Evolutionary conservation across 2,113 vertebrate genomes (phyloP).

Genomic region (Otolemur garnettii): DNA sequence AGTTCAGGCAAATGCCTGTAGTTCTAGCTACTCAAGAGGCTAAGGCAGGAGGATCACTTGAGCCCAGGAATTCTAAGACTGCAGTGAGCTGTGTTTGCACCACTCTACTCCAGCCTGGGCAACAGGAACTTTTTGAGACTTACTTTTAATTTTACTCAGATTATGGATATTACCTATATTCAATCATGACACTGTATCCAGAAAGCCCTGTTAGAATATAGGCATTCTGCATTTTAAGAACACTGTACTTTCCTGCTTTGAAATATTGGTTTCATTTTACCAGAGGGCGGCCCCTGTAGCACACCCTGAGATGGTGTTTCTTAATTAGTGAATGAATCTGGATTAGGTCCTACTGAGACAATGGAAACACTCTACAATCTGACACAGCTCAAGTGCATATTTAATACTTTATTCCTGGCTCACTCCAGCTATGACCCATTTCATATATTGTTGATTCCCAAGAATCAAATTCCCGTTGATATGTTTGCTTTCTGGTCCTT

Average conservation of each 20-base stretch:
- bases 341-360: not conserved
- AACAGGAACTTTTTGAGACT: not conserved
- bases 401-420: conserved; percentile 4
- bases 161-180: not conserved
- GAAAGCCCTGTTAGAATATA: not conserved
- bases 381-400: conserved; percentile 7
- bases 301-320: not conserved
- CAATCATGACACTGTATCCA: not conserved
- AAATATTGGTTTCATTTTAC: conserved; percentile 73
- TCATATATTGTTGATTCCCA: conserved; percentile 57
- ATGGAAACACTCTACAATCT: not conserved
- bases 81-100: not conserved
- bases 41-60: not conserved
- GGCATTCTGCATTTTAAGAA: conserved; percentile 27
- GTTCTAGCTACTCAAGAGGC: not conserved
- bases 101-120: not conserved
- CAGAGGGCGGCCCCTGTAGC: not conserved
- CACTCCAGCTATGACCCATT: conserved; percentile 40
- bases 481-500: conserved; percentile 40
- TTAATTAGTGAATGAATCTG: conserved; percentile 12
- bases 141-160: conserved; percentile 19
- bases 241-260: conserved; percentile 25
- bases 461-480: conserved; percentile 37
- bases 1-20: not conserved
- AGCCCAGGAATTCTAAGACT: not conserved